phyloP scores from a whole-genome alignment of 2,797 vertebrate species.

The Dermochelys coriacea region DNA sequence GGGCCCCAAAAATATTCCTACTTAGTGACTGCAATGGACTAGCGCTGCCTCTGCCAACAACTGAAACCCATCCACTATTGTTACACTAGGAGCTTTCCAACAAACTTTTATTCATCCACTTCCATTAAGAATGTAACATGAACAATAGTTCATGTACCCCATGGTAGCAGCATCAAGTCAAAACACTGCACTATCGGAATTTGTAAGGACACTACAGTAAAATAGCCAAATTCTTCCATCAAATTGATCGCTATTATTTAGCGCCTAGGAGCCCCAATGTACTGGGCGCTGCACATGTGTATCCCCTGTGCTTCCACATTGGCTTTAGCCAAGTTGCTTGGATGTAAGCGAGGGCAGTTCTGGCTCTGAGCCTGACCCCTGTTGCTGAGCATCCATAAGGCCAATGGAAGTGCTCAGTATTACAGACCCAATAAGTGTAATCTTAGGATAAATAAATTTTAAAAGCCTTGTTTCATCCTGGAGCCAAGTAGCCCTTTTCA shows the following conservation, averaged over 20 bases:
- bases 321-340: not conserved
- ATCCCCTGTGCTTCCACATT: not conserved
- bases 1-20: not conserved
- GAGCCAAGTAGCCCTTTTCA: not conserved
- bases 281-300: not conserved
- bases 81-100: not conserved
- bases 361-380: not conserved
- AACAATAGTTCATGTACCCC: not conserved
- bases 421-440: not conserved
- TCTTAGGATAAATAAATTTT: not conserved
- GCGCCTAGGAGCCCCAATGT: not conserved
- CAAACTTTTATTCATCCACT: rapidly evolving
- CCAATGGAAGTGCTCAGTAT: not conserved
- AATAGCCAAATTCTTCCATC: not conserved
- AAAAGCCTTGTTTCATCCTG: not conserved
- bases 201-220: not conserved
- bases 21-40: not conserved
- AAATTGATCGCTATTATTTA: not conserved
- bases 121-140: not conserved
- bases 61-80: not conserved
- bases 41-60: not conserved
- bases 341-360: not conserved
- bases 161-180: not conserved
- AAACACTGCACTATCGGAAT: not conserved
- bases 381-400: not conserved